Conservation (phyloP, 1,140 invertebrate species). For the Pogonomyrmex barbatus region DNA sequence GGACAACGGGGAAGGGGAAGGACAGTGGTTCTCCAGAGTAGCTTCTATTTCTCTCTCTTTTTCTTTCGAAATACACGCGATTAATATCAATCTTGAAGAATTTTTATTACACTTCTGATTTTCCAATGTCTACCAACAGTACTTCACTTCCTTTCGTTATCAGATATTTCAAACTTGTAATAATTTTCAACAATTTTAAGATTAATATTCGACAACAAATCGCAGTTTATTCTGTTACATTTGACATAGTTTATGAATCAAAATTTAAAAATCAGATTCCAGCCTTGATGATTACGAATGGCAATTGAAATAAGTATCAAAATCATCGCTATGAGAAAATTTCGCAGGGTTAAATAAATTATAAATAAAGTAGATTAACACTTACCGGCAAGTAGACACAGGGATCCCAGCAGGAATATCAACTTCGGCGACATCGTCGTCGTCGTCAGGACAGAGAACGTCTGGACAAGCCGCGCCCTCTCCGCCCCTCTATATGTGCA, state of each 20-base stretch:
- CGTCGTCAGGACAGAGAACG: slow-evolving; percentile 82
- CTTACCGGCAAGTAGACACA: slow-evolving; percentile 84
- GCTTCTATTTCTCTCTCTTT: slow-evolving; percentile 67
- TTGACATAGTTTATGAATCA: not conserved
- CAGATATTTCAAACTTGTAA: not conserved
- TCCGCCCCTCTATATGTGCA: slow-evolving; percentile 86
- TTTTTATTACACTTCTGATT: slow-evolving; percentile 16
- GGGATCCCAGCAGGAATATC: slow-evolving; percentile 81
- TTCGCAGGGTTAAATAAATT: not conserved
- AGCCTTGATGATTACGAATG: not conserved
- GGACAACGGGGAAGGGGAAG: slow-evolving; percentile 80
- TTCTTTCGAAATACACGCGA: not conserved
- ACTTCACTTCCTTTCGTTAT: not conserved
- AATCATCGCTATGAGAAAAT: not conserved
- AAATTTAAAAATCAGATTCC: not conserved
- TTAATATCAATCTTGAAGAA: not conserved
- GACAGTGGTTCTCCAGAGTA: slow-evolving; percentile 80
- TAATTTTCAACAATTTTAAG: not conserved
- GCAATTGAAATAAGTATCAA: not conserved
- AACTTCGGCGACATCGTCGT: slow-evolving; percentile 84
- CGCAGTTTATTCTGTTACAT: not conserved
- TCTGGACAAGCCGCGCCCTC: slow-evolving; percentile 87
- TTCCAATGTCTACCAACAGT: not conserved
- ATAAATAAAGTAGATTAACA: slow-evolving; percentile 60
- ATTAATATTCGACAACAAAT: not conserved